Base-by-base conservation (phyloP, 2,113 vertebrate species). In the Misgurnus anguillicaudatus region DNA sequence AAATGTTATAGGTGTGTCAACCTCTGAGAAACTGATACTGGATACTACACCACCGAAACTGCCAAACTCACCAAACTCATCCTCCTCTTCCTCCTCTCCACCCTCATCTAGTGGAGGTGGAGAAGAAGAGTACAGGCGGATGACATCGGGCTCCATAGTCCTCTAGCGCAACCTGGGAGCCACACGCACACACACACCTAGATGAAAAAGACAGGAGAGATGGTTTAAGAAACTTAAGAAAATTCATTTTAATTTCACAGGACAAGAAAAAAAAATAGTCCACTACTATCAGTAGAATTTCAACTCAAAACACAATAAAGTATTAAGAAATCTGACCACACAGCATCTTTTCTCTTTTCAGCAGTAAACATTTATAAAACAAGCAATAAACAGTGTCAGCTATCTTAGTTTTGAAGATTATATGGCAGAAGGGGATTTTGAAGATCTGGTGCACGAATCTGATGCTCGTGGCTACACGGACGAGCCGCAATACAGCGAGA, bases 101-200 rank as follows among this genome's bases (percentile, higher is more conserved):
- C 91, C 94, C 67, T 93, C 94, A 78, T 95, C 95, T 79, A 96
- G 87, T 0, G 92, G 94, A 74, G 95, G 95, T 2, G 95, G 94
- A 55, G 95, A 95, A 57, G 95, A 95, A 81, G 96, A 94, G 78
- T 95, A 95, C 89, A 96, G 92, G 84, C 91, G 93, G 86, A 95
- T 93, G 79, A 95, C 89, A 78, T 95, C 93, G 79, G 96, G 94
- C 91, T 99, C 97, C 98, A 99, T 98, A 84, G 85, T 93, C 90
- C 77, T 88, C 85, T 80, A 84, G 88, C 69, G 64, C 88, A 86
- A 88, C 69, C 84, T 83, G 83, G 86, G 63, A 85, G 87, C 89
- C 88, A 90, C 88, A 88, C 93, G 89, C 74, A 92, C 88, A 21
- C 9, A 80, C 64, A 61, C 60, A 7, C 42, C 74, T 76, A 21